Evolutionary conservation across 2,113 vertebrate species (phyloP), one percentile per base, ranked within the genome.

Genomic region (Psittacula cyanocephala): DNA sequence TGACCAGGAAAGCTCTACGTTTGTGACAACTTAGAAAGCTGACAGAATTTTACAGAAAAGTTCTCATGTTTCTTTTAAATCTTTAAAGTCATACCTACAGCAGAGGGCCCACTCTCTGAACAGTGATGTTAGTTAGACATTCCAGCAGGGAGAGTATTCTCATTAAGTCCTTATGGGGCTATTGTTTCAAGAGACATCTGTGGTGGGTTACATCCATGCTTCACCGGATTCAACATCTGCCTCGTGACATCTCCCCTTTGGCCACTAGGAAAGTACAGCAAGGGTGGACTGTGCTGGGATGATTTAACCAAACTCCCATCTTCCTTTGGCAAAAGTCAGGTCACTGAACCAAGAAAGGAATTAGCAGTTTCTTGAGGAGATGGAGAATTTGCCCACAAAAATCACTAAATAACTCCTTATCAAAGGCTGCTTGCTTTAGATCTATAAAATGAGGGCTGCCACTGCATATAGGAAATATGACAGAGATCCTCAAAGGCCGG

Each of bases 201-300:
- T 64, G 46, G 25, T 70, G 37, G 27, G 41, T 67, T 25, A n/a
- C 47, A 89, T 55, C 47, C 43, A 57, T 13, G 23, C 14, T 84
- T 68, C 62, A 86, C 12, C 11, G 6, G 17, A 49, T 62, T 95
- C 52, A 52, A 75, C 28, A 76, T 6, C 16, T 4, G 4, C 23
- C 29, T 13, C 29, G 39, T 41, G 43, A 79, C 24, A 71, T 10
- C 31, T 47, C 24, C 14, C 27, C 44, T 44, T 28, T 33, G 33
- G 44, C n/a, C 31, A 53, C 31, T 5, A 4, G 60, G n/a, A 35
- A 79, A 76, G 33, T 11, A 11, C 3, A 10, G 29, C 1, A 8
- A 6, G 6, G 11, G 6, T 5, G 3, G 25, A 28, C 39, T 17
- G 24, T 25, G 7, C 46, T 1, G 1, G 57, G 17, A 25, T 0